These are phyloP conservation scores for Helogale parvula DNA, from an alignment of 2,113 vertebrate genomes.

Conservation along the genomic window DNA sequence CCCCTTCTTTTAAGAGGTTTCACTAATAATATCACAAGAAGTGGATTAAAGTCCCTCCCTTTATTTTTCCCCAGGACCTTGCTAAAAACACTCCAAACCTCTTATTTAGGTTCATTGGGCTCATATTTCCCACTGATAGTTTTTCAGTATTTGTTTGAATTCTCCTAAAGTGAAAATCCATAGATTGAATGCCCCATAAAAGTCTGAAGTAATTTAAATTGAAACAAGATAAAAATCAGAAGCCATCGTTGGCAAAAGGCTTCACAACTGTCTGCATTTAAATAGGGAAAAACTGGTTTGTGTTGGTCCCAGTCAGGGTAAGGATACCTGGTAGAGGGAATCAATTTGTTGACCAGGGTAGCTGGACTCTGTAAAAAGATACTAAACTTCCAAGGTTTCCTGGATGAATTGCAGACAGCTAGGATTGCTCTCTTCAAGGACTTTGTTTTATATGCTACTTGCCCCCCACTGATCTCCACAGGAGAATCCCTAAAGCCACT, in stretches of 20 bases:
- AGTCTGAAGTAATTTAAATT: constrained; percentile 24
- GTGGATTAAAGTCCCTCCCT: constrained; percentile 36
- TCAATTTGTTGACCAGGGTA: not conserved
- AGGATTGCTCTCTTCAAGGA: not conserved
- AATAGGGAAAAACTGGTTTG: not conserved
- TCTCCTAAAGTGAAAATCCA: not conserved
- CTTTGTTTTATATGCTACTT: not conserved
- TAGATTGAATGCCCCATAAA: not conserved
- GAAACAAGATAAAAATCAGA: constrained; percentile 41
- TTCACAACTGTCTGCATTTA: not conserved
- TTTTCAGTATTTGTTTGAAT: not conserved
- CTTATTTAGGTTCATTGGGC: constrained; percentile 36
- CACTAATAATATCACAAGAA: constrained; percentile 58
- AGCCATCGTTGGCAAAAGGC: not conserved
- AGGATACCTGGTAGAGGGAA: not conserved
- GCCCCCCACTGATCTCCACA: not conserved
- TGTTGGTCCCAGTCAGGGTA: not conserved
- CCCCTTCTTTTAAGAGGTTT: constrained; percentile 62
- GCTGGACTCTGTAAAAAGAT: not conserved
- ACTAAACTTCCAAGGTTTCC: not conserved
- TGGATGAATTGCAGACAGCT: not conserved
- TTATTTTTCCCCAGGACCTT: constrained; percentile 34
- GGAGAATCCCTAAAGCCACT: not conserved
- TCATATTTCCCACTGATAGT: not conserved
- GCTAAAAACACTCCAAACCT: constrained; percentile 40